phyloP scores from a whole-genome alignment of 2,113 vertebrate genomes.

The Cervus canadensis region DNA sequence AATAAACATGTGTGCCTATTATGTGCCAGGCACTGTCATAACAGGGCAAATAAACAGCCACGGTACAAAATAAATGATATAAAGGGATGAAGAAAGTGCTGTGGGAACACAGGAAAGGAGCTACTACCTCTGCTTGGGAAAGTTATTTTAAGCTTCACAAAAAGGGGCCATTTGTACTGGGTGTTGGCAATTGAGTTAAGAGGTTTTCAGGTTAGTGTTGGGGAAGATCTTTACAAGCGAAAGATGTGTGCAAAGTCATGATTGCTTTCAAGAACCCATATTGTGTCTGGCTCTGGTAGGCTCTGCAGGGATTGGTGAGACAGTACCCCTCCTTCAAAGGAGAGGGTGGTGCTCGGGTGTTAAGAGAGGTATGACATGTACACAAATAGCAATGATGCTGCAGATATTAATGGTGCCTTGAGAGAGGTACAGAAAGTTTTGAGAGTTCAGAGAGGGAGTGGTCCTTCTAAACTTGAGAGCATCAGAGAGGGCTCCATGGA shows the following conservation, averaged over 20 bases:
- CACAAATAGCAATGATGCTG: background rate
- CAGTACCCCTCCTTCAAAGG: background rate
- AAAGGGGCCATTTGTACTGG: background rate
- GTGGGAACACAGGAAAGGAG: background rate
- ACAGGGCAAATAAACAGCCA: conserved; percentile 25
- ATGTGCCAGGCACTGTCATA: background rate
- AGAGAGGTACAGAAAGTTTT: background rate
- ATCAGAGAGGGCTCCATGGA: background rate
- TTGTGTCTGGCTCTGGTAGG: background rate
- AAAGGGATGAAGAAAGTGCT: background rate
- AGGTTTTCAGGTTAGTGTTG: background rate
- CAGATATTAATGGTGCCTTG: background rate
- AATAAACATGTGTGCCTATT: conserved; percentile 5
- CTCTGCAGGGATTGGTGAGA: background rate
- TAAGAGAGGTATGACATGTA: background rate
- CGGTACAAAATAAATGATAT: background rate
- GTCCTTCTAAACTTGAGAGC: background rate
- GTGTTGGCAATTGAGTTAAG: conserved; percentile 4
- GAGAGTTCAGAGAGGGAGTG: background rate
- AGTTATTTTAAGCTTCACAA: background rate
- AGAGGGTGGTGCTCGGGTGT: background rate
- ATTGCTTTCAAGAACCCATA: background rate
- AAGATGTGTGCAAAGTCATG: background rate
- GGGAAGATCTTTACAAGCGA: background rate
- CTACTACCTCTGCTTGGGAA: background rate